A percentile compares a stretch with the other conserved stretches of the same genome.
phyloP scores from a whole-genome alignment of 2,113 vertebrate species.

The Corythornis vintsioides region DNA sequence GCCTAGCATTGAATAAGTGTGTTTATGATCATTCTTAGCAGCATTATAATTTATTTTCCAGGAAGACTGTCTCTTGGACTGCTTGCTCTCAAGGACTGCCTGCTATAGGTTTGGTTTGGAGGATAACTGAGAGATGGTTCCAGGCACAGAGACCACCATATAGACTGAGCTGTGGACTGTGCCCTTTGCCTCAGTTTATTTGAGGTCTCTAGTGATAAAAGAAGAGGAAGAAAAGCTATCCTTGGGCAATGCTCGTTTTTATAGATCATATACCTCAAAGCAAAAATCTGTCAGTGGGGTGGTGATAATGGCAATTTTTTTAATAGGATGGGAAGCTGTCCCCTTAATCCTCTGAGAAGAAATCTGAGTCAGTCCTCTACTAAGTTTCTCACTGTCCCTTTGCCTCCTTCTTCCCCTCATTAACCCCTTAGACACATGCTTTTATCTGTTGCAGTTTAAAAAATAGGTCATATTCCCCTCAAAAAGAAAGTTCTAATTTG shows the following conservation, averaged over 20 bases:
- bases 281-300: neutral
- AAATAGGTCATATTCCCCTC: neutral
- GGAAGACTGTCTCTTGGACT: neutral
- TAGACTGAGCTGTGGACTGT: neutral
- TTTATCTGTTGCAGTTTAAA: neutral
- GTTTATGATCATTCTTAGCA: neutral
- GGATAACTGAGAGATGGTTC: neutral
- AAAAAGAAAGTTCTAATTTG: neutral
- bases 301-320: neutral
- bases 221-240: neutral
- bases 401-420: neutral
- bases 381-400: neutral
- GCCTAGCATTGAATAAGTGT: neutral
- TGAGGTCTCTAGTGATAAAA: neutral
- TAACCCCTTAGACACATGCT: fast-evolving
- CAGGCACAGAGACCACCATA: neutral
- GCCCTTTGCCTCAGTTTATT: neutral
- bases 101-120: neutral
- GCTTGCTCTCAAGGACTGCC: neutral
- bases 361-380: neutral
- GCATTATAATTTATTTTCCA: neutral
- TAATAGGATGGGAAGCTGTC: neutral
- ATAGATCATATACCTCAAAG: neutral
- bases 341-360: neutral
- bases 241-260: neutral